Percentiles rank a stretch among this genome's conserved stretches.
These are phyloP conservation scores for Cryptus armator DNA, from an alignment of 2,888 invertebrate genomes.

Conservation along the genomic window DNA sequence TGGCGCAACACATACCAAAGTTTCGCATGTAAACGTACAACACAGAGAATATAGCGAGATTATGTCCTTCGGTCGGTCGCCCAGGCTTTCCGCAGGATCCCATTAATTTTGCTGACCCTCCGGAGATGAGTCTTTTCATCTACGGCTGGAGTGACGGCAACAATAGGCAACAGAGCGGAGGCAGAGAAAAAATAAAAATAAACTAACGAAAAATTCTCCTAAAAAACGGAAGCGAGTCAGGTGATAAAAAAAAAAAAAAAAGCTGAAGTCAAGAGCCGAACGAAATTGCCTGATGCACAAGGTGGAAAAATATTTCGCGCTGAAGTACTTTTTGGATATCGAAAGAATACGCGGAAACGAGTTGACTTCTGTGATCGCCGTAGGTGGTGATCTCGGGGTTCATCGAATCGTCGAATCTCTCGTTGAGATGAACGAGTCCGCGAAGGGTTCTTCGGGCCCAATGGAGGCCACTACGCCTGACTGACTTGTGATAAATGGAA, in stretches of 20 bases:
- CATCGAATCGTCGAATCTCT: slow-evolving; percentile 48
- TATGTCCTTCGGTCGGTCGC: slow-evolving; percentile 48
- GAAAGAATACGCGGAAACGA: slow-evolving; percentile 28
- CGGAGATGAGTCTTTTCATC: slow-evolving; percentile 50
- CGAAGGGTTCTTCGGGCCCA: slow-evolving; percentile 6
- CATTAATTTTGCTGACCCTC: slow-evolving; percentile 63
- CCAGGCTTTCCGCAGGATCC: slow-evolving; percentile 12
- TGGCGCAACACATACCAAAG: slow-evolving; percentile 10
- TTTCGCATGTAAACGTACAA: not conserved
- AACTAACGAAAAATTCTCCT: not conserved
- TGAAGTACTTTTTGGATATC: slow-evolving; percentile 30
- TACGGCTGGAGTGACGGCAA: slow-evolving; percentile 17
- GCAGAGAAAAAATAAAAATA: not conserved
- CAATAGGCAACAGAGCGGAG: slow-evolving; percentile 7
- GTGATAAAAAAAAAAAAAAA: not conserved
- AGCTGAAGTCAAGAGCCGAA: slow-evolving; percentile 4
- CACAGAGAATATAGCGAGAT: slow-evolving; percentile 42
- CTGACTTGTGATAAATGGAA: slow-evolving; percentile 68
- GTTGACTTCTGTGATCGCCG: slow-evolving; percentile 30
- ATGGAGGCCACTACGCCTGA: slow-evolving; percentile 52
- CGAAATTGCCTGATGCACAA: slow-evolving; percentile 16
- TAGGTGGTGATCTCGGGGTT: slow-evolving; percentile 16
- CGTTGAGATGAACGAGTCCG: slow-evolving; percentile 35
- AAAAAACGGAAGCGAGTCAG: not conserved
- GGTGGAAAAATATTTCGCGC: slow-evolving; percentile 12